A percentile compares a stretch with the other conserved stretches of the same genome.
Conservation (phyloP, 92 coral and sea anemone genomes). For the Epizoanthus scotinus region DNA sequence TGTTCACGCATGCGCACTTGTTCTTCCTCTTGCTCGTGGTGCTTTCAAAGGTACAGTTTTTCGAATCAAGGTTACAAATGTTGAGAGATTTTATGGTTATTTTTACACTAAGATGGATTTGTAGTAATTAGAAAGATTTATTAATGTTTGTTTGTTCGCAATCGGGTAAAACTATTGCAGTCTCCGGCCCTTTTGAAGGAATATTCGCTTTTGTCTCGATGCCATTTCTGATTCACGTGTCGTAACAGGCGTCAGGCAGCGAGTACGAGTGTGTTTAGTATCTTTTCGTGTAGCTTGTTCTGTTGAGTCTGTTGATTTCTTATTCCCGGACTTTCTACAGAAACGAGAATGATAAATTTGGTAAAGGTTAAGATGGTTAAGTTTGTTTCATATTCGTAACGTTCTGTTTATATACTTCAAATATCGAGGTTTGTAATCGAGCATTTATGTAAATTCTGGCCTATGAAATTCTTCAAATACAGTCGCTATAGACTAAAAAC, state of each 20-base stretch:
- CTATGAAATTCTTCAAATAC: too few relatives aligned
- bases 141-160: not conserved
- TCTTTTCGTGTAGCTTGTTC: not conserved
- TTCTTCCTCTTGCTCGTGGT: constrained; percentile 93
- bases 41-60: constrained; percentile 52
- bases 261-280: not conserved
- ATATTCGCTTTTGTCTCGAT: not conserved
- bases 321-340: too few relatives aligned
- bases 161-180: not conserved
- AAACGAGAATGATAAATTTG: too few relatives aligned
- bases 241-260: not conserved
- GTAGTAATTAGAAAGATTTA: not conserved
- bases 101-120: not conserved
- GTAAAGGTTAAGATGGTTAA: too few relatives aligned
- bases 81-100: not conserved
- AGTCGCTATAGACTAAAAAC: too few relatives aligned
- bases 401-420: too few relatives aligned
- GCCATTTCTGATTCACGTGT: constrained; percentile 18
- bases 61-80: not conserved
- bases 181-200: not conserved
- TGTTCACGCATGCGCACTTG: constrained; percentile 76
- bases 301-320: too few relatives aligned
- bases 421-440: too few relatives aligned
- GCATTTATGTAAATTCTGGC: too few relatives aligned
- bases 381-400: too few relatives aligned